Evolutionary conservation across 2,888 invertebrate genomes (phyloP), one percentile per base, ranked within the genome.

Genomic region (Brachylomia viminalis): DNA sequence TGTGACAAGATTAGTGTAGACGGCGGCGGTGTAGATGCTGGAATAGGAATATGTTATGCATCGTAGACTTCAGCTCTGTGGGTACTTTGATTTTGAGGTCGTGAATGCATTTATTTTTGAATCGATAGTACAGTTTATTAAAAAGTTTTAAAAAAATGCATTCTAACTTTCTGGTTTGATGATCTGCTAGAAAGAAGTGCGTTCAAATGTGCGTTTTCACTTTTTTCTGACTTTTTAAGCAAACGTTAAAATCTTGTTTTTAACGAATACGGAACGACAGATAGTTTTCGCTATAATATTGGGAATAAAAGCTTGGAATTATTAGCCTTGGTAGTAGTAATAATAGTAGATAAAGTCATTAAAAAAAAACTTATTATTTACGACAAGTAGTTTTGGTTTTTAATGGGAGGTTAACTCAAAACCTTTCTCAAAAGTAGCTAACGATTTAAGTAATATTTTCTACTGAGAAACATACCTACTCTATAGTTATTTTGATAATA

Each of bases 1-100:
- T 38, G 65, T 33, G 49, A 65, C 67, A 52, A 67, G 42, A 69
- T 66, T 72, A 84, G 49, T 38, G 66, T 13, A 49, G 49, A 62
- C 7, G 52, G 27, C 7, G 52, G 27, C n/a, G 15, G 38, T 27
- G 15, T 75, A 17, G 4, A 52, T 23, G 54, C 47, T 23, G 10
- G 61, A 58, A 42, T 64, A 33, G 10, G 61, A 58, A 42, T 64
- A 33, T 49, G n/a, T 61, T 20, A 78, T 42, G 38, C 30, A 42
- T 54, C 33, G 8, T 13, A n/a, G 15, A 59, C 38, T 15, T 38
- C n/a, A 56, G 38, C 54, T 42, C 27, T 27, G 33, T 33, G 23
- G 30, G 56, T 38, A 47, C 8, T 75, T 38, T 27, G 33, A 33
- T 8, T 47, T 47, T 23, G 47, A 33, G 17, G 17, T 38, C 5